phyloP scores from a whole-genome alignment of 2,113 vertebrate genomes.

The Cryptoleucopteryx plumbea region DNA sequence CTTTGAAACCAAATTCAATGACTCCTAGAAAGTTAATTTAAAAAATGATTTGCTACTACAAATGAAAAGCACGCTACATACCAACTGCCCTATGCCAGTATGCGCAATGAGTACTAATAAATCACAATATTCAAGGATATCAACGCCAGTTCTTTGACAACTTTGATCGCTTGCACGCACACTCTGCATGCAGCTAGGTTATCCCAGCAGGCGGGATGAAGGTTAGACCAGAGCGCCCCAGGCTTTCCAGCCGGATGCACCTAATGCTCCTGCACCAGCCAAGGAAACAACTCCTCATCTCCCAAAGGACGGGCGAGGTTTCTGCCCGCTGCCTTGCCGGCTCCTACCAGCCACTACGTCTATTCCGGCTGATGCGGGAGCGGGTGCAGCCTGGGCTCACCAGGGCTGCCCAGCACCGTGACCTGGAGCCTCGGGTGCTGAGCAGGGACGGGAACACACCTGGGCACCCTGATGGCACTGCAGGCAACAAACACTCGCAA shows the following conservation, averaged over 20 bases:
- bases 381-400: neutral
- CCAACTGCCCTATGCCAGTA: neutral
- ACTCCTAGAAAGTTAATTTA: neutral
- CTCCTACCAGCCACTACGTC: neutral
- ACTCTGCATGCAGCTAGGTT: neutral
- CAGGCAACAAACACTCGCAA: neutral
- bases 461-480: neutral
- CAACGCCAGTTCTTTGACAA: neutral
- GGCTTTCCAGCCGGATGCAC: neutral
- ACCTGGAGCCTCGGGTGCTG: rapidly evolving
- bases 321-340: neutral
- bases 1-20: neutral
- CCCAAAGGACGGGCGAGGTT: rapidly evolving
- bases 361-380: neutral
- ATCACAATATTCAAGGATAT: neutral
- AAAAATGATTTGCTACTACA: neutral
- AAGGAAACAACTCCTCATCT: neutral
- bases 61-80: neutral
- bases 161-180: neutral
- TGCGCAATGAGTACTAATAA: rapidly evolving
- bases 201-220: neutral
- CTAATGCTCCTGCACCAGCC: neutral
- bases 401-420: neutral
- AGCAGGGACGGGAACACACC: neutral
- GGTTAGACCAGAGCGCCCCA: neutral